A percentile compares a stretch with the other conserved stretches of the same genome.
phyloP scores from a whole-genome alignment of 2,113 vertebrate genomes.

The Raja brachyura region DNA sequence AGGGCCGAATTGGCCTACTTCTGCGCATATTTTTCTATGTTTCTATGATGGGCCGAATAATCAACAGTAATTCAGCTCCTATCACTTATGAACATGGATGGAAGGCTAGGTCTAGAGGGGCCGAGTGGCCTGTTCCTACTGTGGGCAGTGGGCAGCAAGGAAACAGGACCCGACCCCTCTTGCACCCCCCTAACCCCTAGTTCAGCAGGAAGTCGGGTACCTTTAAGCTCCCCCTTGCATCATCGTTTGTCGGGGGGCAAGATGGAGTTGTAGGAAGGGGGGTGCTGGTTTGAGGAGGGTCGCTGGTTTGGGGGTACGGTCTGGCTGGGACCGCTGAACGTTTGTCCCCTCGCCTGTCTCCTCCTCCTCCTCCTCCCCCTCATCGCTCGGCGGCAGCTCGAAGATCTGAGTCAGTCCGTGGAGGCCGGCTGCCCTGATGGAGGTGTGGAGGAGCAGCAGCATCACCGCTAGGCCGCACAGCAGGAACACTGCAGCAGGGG shows the following conservation, averaged over 20 bases:
- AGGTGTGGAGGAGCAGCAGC: conserved; percentile 71
- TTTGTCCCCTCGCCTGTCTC: conserved; percentile 10
- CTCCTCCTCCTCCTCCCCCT: conserved; percentile 3
- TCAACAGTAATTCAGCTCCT: too few species aligned
- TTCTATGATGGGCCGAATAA: too few species aligned
- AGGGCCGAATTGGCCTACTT: too few species aligned
- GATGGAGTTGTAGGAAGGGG: conserved; percentile 49
- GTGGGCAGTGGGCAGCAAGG: neutral
- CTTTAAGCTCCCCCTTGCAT: conserved; percentile 35
- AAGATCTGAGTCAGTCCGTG: conserved; percentile 71
- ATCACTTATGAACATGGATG: too few species aligned
- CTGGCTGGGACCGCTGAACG: neutral
- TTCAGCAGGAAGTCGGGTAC: conserved; percentile 34
- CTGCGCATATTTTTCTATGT: too few species aligned
- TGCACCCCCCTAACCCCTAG: conserved; percentile 49
- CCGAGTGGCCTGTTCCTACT: too few species aligned
- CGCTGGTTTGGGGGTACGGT: conserved; percentile 1
- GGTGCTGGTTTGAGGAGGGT: conserved; percentile 44
- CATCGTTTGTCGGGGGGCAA: conserved; percentile 43
- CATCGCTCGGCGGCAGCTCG: conserved; percentile 59
- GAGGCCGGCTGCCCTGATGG: conserved; percentile 68
- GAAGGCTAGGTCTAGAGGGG: too few species aligned
- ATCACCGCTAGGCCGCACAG: conserved; percentile 75
- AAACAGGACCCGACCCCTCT: neutral
- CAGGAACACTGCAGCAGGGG: conserved; percentile 61